A percentile compares a stretch with the other conserved stretches of the same genome.
phyloP scores from a whole-genome alignment of 92 coral and sea anemone species.

The Porites rus region DNA sequence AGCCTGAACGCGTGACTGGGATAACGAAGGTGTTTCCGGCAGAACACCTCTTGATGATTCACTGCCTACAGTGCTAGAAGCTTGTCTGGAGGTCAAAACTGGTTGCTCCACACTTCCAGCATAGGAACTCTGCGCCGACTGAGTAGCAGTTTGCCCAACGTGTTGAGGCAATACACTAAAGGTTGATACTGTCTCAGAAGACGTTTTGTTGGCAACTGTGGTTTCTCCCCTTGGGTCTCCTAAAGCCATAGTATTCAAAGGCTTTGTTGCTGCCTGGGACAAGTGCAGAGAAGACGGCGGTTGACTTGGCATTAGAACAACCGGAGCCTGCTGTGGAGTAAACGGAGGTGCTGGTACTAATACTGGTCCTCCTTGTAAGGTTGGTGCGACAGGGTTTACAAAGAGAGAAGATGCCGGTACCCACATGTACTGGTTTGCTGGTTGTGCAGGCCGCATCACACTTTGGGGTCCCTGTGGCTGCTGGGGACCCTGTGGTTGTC shows the following conservation, averaged over 20 bases:
- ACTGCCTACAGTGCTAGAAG: background rate
- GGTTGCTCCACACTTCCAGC: constrained; percentile 3
- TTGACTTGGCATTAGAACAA: constrained; percentile 5
- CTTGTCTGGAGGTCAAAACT: background rate
- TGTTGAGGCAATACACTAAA: constrained; percentile 49
- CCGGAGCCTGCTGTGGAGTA: constrained; percentile 29
- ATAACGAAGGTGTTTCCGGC: background rate
- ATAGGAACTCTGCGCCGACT: background rate
- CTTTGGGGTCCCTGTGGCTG: background rate
- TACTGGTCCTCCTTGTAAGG: constrained; percentile 18
- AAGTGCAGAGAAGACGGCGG: constrained; percentile 1
- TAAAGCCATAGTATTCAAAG: background rate
- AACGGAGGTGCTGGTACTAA: constrained; percentile 8
- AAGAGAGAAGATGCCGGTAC: constrained; percentile 30
- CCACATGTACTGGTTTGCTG: constrained; percentile 36
- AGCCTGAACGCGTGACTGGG: background rate
- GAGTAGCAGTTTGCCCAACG: constrained; percentile 44
- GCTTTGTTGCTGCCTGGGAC: background rate
- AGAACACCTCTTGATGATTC: background rate
- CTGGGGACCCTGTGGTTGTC: background rate
- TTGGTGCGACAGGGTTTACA: constrained; percentile 31
- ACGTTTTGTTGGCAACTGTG: background rate
- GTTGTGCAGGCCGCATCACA: constrained; percentile 9
- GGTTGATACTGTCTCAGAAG: constrained; percentile 43
- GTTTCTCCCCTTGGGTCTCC: background rate